phyloP scores from a whole-genome alignment of 2,888 invertebrate genomes.

The Drosophila koepferae region DNA sequence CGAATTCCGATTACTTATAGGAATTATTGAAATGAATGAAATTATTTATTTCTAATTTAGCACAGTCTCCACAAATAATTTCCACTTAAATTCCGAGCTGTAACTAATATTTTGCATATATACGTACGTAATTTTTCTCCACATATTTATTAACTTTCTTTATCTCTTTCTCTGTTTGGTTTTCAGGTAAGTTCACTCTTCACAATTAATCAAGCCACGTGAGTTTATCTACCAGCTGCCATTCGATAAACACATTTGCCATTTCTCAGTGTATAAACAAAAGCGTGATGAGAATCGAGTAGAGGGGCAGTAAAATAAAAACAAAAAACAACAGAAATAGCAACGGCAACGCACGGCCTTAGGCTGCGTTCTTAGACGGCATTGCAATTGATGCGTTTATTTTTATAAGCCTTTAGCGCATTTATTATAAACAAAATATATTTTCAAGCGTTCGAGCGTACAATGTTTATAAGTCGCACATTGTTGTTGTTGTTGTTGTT shows the following conservation, averaged over 20 bases:
- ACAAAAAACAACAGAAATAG: neutral
- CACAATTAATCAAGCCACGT: slow-evolving; percentile 72
- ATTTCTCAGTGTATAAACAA: slow-evolving; percentile 52
- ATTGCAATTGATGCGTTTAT: slow-evolving; percentile 70
- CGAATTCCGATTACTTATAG: too few species aligned
- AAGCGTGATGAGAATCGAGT: slow-evolving; percentile 2
- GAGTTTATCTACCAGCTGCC: slow-evolving; percentile 45
- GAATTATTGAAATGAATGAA: too few species aligned
- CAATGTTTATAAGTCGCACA: slow-evolving; percentile 36
- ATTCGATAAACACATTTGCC: slow-evolving; percentile 57
- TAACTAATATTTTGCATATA: slow-evolving; percentile 7
- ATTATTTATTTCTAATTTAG: neutral
- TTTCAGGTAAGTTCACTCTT: slow-evolving; percentile 70
- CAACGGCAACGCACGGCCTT: slow-evolving; percentile 13
- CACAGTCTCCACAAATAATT: neutral
- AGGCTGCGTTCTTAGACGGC: slow-evolving; percentile 35
- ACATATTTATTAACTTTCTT: slow-evolving; percentile 50
- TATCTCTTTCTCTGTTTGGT: slow-evolving; percentile 38
- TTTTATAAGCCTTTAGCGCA: slow-evolving; percentile 70
- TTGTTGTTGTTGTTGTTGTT: slow-evolving; percentile 31
- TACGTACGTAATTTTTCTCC: slow-evolving; percentile 18
- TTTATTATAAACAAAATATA: slow-evolving; percentile 74
- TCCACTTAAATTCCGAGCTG: neutral
- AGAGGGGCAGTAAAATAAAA: neutral
- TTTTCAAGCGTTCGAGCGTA: slow-evolving; percentile 36